Evolutionary conservation across 2,113 vertebrate species (phyloP).

Genomic region (Carollia perspicillata): DNA sequence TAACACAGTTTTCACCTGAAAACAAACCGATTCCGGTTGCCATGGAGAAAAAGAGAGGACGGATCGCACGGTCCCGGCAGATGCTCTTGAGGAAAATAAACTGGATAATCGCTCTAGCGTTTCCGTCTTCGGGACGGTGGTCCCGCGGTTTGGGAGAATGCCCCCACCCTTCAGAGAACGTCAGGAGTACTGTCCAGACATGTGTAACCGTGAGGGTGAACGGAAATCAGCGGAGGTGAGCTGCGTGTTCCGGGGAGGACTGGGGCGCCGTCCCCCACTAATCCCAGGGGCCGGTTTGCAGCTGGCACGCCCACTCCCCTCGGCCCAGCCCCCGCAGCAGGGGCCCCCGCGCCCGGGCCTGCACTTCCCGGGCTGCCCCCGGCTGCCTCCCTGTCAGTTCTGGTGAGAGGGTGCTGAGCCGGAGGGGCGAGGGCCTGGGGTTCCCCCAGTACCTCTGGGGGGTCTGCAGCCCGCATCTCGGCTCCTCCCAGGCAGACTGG

Average conservation of each 20-base stretch:
- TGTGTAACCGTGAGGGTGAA: not conserved
- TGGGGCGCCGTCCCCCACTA: too few species aligned
- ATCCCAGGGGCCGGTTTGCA: too few species aligned
- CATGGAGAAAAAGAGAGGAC: not conserved
- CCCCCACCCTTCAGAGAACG: not conserved
- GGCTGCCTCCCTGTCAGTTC: too few species aligned
- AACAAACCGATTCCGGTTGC: not conserved
- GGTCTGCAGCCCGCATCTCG: fast-evolving
- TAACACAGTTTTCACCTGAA: not conserved
- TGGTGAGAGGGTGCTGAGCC: too few species aligned
- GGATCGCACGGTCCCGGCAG: not conserved
- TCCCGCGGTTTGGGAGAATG: not conserved
- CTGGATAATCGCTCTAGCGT: not conserved
- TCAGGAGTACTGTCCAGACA: not conserved
- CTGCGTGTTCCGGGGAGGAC: not conserved
- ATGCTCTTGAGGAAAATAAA: not conserved
- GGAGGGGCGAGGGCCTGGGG: not conserved
- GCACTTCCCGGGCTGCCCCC: too few species aligned
- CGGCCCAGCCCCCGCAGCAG: too few species aligned
- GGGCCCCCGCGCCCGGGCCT: too few species aligned
- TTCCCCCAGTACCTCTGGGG: fast-evolving
- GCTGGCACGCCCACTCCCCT: too few species aligned
- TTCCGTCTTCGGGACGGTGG: not conserved
- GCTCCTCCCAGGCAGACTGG: not conserved
- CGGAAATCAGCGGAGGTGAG: not conserved